Conservation (phyloP, 2,113 vertebrate species). For the Crotophaga sulcirostris region DNA sequence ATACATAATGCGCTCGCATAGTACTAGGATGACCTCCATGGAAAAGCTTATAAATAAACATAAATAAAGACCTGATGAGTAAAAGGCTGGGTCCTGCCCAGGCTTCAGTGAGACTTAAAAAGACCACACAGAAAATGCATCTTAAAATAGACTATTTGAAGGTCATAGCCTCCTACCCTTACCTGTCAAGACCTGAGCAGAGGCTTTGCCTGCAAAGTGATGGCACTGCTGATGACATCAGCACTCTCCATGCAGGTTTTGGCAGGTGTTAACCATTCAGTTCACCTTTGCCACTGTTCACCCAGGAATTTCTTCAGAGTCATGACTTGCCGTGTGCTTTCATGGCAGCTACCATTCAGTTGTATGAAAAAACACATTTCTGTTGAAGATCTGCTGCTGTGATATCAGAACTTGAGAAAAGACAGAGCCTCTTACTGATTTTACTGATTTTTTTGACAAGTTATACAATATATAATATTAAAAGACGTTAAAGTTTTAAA, state of each 20-base stretch:
- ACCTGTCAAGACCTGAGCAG: conserved; percentile 50
- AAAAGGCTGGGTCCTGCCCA: conserved; percentile 55
- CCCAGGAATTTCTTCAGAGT: conserved; percentile 69
- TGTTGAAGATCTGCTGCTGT: conserved; percentile 31
- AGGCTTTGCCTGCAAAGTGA: conserved; percentile 55
- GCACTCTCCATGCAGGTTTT: conserved; percentile 61
- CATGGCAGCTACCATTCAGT: conserved; percentile 43
- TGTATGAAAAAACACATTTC: conserved; percentile 42
- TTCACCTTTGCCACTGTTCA: conserved; percentile 70
- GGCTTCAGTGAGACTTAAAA: conserved; percentile 57
- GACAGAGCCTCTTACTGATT: conserved; percentile 51
- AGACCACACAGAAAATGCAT: conserved; percentile 57
- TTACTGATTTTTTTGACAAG: conserved; percentile 69
- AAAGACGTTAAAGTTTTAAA: conserved; percentile 72
- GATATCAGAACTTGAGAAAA: conserved; percentile 51
- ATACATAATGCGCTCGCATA: conserved; percentile 49
- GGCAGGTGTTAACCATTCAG: conserved; percentile 60
- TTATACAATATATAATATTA: conserved; percentile 78
- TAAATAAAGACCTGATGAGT: conserved; percentile 56
- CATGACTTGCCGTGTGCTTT: conserved; percentile 61
- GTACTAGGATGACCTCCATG: conserved; percentile 28
- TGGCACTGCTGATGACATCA: conserved; percentile 67
- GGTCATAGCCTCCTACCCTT: conserved; percentile 59
- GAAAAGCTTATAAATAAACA: conserved; percentile 72
- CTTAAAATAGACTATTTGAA: conserved; percentile 68